Percentiles rank a stretch among this genome's conserved stretches.
Conservation (phyloP, 2,113 vertebrate species). For the Epinephelus lanceolatus region DNA sequence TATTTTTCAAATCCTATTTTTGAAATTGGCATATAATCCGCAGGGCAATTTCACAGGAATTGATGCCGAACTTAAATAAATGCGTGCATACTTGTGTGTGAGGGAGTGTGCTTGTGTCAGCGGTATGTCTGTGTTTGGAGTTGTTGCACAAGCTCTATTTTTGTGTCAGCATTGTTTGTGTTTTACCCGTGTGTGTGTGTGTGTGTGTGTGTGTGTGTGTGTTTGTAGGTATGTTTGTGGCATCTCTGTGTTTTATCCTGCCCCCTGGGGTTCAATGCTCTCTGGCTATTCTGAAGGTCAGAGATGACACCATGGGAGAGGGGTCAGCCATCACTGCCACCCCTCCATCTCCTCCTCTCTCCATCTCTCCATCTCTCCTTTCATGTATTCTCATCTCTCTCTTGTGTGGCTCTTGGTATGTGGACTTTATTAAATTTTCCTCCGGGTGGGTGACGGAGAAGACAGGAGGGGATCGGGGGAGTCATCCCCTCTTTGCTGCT, state of each 20-base stretch:
- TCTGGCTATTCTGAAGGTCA: conserved; percentile 76
- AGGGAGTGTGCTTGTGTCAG: conserved; percentile 13
- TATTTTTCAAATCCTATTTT: conserved; percentile 66
- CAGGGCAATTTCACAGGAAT: conserved; percentile 46
- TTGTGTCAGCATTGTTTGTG: conserved; percentile 54
- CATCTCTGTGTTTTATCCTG: conserved; percentile 66
- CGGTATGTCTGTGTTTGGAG: conserved; percentile 18
- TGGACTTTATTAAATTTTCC: conserved; percentile 85
- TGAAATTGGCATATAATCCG: conserved; percentile 56
- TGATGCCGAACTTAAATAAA: conserved; percentile 53
- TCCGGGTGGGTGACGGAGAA: conserved; percentile 78
- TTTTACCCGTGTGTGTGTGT: conserved; percentile 20
- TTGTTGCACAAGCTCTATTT: conserved; percentile 29
- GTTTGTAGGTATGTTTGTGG: conserved; percentile 44
- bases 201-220: conserved; percentile 1
- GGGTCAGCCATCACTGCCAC: conserved; percentile 79
- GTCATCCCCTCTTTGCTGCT: conserved; percentile 76
- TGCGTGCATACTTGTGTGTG: conserved; percentile 17
- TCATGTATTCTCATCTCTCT: conserved; percentile 79
- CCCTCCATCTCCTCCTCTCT: conserved; percentile 64
- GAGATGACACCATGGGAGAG: conserved; percentile 76
- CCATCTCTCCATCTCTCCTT: conserved; percentile 74
- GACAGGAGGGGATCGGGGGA: conserved; percentile 77
- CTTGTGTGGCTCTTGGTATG: conserved; percentile 78
- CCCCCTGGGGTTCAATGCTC: conserved; percentile 64